Evolutionary conservation across 1,140 invertebrate species (phyloP), one percentile per base, ranked within the genome.

Genomic region (Nomia melanderi): DNA sequence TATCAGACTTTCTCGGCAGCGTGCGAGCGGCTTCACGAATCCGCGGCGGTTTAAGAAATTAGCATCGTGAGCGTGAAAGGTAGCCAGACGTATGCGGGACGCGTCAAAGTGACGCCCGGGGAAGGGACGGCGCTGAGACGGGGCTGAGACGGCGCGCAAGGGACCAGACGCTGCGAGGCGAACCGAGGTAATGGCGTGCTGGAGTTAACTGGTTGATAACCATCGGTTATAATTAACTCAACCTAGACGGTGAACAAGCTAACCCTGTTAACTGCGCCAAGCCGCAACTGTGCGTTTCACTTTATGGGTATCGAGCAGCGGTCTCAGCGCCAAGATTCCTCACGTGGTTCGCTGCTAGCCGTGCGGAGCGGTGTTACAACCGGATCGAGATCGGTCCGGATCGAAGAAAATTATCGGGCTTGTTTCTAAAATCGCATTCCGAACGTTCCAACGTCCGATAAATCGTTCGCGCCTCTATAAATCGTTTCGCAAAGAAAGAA

Each of bases 171-270:
- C 86, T 64, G 89, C 60, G 82, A 82, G 85, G 82, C 85, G 62
- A 91, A 88, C 85, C 87, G 90, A 91, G 90, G 90, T 92, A 92
- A 92, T 92, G 90, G 91, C 90, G 90, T 91, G 91, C 91, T 90
- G 90, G 91, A 92, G 91, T 92, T 92, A 92, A 92, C 90, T 88
- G 89, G 91, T 90, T 92, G 91, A 91, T 92, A 92, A 92, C 88
- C 91, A 92, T 92, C 91, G 90, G 90, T 92, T 92, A 92, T 92
- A 92, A 92, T 92, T 92, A 92, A 92, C 91, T 92, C 89, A 89
- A 88, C 88, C 89, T 88, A 91, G 91, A 89, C 89, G 88, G 89
- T 86, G 90, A 91, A 91, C 90, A 90, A 92, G 89, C 89, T 88
- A 89, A 90, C 87, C 87, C 89, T 87, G 87, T 86, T 87, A 90